Base-by-base conservation (phyloP, 2,113 vertebrate genomes). In the Tupaia tana region DNA sequence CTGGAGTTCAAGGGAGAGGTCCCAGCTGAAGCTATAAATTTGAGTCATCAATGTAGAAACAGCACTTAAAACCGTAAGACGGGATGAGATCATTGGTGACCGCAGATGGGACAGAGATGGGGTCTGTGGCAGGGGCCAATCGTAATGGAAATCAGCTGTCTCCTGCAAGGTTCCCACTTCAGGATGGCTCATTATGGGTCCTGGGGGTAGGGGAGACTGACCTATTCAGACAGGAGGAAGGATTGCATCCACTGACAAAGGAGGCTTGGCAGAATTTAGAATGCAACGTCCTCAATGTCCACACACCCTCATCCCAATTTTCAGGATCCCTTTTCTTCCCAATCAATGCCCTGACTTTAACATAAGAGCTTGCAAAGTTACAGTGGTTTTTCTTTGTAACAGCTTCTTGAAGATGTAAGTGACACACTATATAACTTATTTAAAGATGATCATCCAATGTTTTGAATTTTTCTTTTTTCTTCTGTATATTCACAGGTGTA, bases 21-120 rank as follows among this genome's bases (percentile, higher is more conserved):
- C 70, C 31, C 24, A 90, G 75, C 70, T 78, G 82, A 90, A 25
- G 77, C 81, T 61, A 11, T 93, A 56, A 71, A 93, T 93, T 10
- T 69, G 67, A 16, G 20, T 77, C 80, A 58, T 58, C 43, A 2
- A 25, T 82, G 27, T 14, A 18, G 52, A 89, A 67, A 83, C 80
- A 61, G 56, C 77, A 54, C n/a, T 83, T 34, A 86, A 64, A 74
- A 7, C 61, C 77, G n/a, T 19, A 71, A 71, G 58, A 59, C 7
- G 70, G 78, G 15, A 5, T 87, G 78, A 92, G 77, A 22, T 71
- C 31, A 88, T n/a, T 6, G 4, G 4, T 52, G 34, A 83, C 13
- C 34, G 18, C 9, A 22, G 66, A 73, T 18, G n/a, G 74, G 19
- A 52, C 25, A 29, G 3, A 58, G 67, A 43, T 82, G 64, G 24